Evolutionary conservation across 2,113 vertebrate species (phyloP), one percentile per base, ranked within the genome.

Genomic region (Podarcis raffonei): DNA sequence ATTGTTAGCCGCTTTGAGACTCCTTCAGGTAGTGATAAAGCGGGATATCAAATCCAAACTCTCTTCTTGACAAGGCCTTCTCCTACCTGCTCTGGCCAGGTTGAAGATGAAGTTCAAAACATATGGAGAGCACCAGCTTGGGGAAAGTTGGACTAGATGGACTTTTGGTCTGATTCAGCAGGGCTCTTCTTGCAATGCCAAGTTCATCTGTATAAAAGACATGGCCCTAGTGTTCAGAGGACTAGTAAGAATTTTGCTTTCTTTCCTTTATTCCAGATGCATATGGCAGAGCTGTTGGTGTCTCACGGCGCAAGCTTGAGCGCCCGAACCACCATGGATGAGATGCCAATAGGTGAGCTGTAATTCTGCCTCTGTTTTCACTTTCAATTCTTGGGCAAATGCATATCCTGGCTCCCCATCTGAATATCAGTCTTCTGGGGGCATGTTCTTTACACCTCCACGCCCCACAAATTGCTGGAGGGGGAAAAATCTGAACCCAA

Each of bases 281-380:
- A 98, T 88, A 98, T 99, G 95, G 99, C 99, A 0, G 99, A 99
- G 94, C 92, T 99, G 39, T 90, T 99, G 76, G 98, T 99, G 80
- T 99, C 98, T 84, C 98, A 99, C 0, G 99, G 99, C 69, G 98
- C 98, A 94, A 99, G 97, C 95, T 96, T 99, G 92, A 99, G 97
- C 91, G 98, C 98, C 94, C 98, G 98, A 95, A 99, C 99, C 30
- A 97, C 97, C 94, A 96, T 99, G 89, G 99, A 99, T 90, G 99
- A 99, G 96, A 99, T 99, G 91, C 98, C 99, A 92, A 99, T 99
- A 85, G 99, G 99, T 99, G 92, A 96, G 97, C 91, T 89, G 16
- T 32, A 79, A 74, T 59, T 35, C 71, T 82, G 18, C 57, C 16
- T 59, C 66, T 35, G 68, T 62, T 30, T 30, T 6, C 6, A 30